These are phyloP conservation scores for Myotis vivesi DNA, from an alignment of 2,797 vertebrate species.

Conservation along the genomic window DNA sequence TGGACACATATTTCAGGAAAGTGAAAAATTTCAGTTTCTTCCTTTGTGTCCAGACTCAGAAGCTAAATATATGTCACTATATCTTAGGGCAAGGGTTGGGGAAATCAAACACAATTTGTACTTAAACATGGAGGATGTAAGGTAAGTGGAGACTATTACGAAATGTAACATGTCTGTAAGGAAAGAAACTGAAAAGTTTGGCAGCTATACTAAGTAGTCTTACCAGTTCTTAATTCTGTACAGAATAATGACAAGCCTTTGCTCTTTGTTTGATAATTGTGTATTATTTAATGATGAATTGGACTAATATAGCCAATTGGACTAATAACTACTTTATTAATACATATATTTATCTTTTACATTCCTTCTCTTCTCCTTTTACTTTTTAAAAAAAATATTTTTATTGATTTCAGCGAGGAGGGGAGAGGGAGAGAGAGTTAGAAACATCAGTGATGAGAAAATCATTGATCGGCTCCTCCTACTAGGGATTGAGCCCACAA, in stretches of 20 bases:
- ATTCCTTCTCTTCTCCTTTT: conserved; percentile 15
- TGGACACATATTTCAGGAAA: conserved; percentile 54
- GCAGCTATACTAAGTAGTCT: conserved; percentile 69
- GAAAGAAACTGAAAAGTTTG: conserved; percentile 73
- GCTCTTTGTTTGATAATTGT: conserved; percentile 55
- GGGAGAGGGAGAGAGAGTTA: too few relatives aligned
- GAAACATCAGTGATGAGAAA: too few relatives aligned
- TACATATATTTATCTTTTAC: conserved; percentile 40
- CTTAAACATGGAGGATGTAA: conserved; percentile 71
- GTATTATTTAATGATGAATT: conserved; percentile 50
- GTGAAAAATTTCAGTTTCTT: conserved; percentile 34
- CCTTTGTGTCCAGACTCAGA: conserved; percentile 45
- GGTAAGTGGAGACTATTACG: conserved; percentile 72
- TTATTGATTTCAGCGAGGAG: too few relatives aligned
- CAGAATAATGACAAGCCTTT: conserved; percentile 57
- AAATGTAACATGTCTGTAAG: conserved; percentile 71
- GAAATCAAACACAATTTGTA: conserved; percentile 72
- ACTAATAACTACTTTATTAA: conserved; percentile 39
- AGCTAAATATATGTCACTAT: conserved; percentile 52
- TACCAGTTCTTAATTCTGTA: conserved; percentile 74
- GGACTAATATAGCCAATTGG: conserved; percentile 14
- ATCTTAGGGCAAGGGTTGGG: conserved; percentile 54
- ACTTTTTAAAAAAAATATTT: too few relatives aligned
- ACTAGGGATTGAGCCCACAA: too few relatives aligned
- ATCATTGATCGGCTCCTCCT: too few relatives aligned